Evolutionary conservation across 2,797 vertebrate species (phyloP).

Genomic region (Pipistrellus kuhlii): DNA sequence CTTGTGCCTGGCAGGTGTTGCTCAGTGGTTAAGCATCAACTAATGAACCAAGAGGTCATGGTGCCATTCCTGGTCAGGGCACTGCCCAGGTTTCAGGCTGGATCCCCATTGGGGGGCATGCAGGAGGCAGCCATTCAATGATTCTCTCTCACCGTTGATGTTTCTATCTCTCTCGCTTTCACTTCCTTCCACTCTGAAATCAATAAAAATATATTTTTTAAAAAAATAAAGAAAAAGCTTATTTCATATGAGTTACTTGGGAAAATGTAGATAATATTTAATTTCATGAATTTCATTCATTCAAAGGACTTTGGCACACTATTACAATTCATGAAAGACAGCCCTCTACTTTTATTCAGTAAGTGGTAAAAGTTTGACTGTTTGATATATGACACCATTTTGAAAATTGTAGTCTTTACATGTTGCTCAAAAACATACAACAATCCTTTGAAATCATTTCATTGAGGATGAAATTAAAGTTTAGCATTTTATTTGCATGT

Average conservation of each 20-base stretch:
- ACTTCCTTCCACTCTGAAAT: too few relatives aligned
- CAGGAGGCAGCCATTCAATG: too few relatives aligned
- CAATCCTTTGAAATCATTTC: background rate
- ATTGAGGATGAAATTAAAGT: background rate
- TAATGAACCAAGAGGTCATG: too few relatives aligned
- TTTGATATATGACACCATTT: background rate
- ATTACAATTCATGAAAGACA: constrained; percentile 21
- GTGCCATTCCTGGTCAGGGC: too few relatives aligned
- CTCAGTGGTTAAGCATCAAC: too few relatives aligned
- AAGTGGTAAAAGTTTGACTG: background rate
- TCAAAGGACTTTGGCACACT: background rate
- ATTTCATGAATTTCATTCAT: constrained; percentile 33
- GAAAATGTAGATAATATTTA: background rate
- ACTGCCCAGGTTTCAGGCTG: too few relatives aligned
- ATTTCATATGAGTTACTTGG: background rate
- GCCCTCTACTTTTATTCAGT: background rate
- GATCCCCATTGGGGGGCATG: too few relatives aligned
- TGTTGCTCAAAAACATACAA: background rate
- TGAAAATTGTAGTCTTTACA: constrained; percentile 43
- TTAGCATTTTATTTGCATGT: constrained; percentile 14
- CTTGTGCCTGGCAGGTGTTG: too few relatives aligned
- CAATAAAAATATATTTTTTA: too few relatives aligned
- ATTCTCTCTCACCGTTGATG: too few relatives aligned
- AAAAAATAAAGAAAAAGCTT: background rate
- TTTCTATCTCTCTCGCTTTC: too few relatives aligned